phyloP scores from a whole-genome alignment of 2,888 invertebrate genomes.

The Drosophila macrospina region DNA sequence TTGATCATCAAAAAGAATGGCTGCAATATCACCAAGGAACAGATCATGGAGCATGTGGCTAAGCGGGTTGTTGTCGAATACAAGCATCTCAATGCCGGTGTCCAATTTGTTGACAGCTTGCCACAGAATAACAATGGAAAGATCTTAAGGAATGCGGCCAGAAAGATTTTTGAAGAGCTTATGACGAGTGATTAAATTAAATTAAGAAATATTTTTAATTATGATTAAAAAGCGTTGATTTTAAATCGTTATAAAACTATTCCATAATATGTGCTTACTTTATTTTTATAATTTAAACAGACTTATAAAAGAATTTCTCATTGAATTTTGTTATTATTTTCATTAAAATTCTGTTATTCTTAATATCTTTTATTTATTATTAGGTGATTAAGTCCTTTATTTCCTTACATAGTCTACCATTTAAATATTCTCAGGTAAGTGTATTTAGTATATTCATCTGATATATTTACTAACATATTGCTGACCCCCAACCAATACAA shows the following conservation, averaged over 20 bases:
- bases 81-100: slow-evolving; percentile 78
- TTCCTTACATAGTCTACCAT: not conserved
- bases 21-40: slow-evolving; percentile 50
- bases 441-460: not conserved
- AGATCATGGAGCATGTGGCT: slow-evolving; percentile 61
- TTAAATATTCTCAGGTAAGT: not conserved
- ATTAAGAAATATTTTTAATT: not conserved
- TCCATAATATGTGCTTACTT: not conserved
- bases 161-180: slow-evolving; percentile 51
- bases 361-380: too few relatives aligned
- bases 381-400: not conserved
- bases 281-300: not conserved
- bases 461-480: too few relatives aligned
- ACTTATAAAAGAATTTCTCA: slow-evolving; percentile 3
- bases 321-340: too few relatives aligned
- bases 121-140: slow-evolving; percentile 77
- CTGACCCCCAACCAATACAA: not conserved
- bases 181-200: slow-evolving; percentile 16
- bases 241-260: not conserved
- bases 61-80: slow-evolving; percentile 60
- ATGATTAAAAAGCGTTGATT: slow-evolving; percentile 2
- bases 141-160: slow-evolving; percentile 54
- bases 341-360: not conserved
- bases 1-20: slow-evolving; percentile 62
- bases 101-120: slow-evolving; percentile 68